Percentiles rank a stretch among this genome's conserved stretches.
These are phyloP conservation scores for Gallinago jamesoni DNA, from an alignment of 2,113 vertebrate species.

Conservation along the genomic window DNA sequence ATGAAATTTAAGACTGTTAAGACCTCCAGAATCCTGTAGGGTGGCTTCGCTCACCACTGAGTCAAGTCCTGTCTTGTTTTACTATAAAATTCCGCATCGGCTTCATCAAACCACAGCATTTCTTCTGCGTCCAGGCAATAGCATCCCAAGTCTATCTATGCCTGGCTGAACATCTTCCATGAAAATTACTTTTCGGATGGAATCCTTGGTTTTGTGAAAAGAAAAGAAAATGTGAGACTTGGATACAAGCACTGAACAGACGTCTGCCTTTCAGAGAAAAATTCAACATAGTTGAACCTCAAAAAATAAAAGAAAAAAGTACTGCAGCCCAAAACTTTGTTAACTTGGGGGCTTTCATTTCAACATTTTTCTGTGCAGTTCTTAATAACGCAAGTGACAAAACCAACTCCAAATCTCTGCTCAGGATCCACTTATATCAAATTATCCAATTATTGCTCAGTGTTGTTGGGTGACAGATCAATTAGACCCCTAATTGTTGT, in stretches of 20 bases:
- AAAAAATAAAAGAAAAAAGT: neutral
- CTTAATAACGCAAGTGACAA: neutral
- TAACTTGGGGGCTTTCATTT: neutral
- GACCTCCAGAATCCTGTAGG: neutral
- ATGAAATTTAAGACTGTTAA: neutral
- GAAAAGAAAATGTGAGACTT: constrained; percentile 30
- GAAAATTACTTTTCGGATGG: neutral
- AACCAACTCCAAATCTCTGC: neutral
- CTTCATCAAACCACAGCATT: neutral
- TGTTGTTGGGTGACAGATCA: neutral
- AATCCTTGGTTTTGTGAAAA: constrained; percentile 5
- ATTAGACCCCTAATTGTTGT: neutral
- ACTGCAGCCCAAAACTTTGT: neutral
- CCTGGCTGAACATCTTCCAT: neutral
- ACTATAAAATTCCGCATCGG: neutral
- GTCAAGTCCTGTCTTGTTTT: neutral
- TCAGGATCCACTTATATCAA: neutral
- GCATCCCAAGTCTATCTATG: neutral
- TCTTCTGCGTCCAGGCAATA: neutral
- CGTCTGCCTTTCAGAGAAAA: neutral
- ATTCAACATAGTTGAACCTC: neutral
- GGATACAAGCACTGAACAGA: constrained; percentile 10
- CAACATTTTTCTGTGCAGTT: neutral
- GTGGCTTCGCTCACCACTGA: neutral
- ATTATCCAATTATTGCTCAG: neutral